These are phyloP conservation scores for Mesitornis unicolor DNA, from an alignment of 2,113 vertebrate genomes.

Conservation along the genomic window DNA sequence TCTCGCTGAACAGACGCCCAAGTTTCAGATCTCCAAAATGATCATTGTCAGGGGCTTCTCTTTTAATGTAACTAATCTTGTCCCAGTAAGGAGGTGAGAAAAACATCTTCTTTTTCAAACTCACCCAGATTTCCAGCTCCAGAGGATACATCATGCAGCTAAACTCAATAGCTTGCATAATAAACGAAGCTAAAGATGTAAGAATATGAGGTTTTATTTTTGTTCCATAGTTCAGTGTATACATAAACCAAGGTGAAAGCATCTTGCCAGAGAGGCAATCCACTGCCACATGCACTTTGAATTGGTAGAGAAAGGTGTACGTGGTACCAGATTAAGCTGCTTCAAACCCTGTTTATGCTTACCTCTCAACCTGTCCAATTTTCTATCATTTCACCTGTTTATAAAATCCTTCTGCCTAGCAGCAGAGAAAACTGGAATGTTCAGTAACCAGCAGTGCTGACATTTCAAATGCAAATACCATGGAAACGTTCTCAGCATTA, in stretches of 20 bases:
- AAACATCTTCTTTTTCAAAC: neutral
- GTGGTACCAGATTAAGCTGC: neutral
- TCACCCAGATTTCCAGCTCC: neutral
- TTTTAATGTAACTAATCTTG: neutral
- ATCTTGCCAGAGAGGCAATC: neutral
- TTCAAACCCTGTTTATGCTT: neutral
- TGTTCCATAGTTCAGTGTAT: neutral
- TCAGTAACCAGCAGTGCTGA: neutral
- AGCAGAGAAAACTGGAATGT: neutral
- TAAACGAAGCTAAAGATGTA: neutral
- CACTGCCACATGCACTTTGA: neutral
- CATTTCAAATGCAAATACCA: conserved; percentile 35
- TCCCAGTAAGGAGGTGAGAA: neutral
- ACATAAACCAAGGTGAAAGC: rapidly evolving
- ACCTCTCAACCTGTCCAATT: neutral
- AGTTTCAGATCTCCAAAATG: neutral
- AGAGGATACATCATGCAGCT: neutral
- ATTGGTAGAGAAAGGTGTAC: neutral
- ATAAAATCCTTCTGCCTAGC: neutral
- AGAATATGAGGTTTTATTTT: neutral
- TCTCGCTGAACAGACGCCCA: neutral
- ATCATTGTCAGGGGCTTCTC: neutral
- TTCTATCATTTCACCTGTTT: neutral
- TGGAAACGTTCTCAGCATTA: conserved; percentile 10
- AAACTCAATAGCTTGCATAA: neutral